Conservation (phyloP, 2,113 vertebrate species). For the Callipepla californica region DNA sequence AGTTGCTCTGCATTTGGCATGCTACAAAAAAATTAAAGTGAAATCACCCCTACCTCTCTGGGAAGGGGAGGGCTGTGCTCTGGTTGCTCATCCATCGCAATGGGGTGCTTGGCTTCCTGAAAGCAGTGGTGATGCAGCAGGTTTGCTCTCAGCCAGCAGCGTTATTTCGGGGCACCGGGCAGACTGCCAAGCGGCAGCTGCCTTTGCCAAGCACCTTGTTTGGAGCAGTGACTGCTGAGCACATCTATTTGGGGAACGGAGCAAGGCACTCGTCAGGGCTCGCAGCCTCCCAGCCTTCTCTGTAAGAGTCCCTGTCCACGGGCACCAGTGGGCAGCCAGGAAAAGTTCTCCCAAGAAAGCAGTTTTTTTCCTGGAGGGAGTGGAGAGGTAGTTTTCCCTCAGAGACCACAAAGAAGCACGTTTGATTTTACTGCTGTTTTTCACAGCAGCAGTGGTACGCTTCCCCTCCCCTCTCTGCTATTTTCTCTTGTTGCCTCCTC, state of each 20-base stretch:
- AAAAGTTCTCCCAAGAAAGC: not conserved
- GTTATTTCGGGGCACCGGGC: not conserved
- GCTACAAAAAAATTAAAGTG: not conserved
- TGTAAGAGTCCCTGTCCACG: slow-evolving; percentile 63
- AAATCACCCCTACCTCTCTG: not conserved
- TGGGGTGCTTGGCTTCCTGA: not conserved
- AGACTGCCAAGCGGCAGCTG: slow-evolving; percentile 77
- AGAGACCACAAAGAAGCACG: rapidly evolving
- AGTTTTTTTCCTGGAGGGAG: not conserved
- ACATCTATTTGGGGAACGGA: slow-evolving; percentile 83
- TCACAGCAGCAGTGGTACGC: rapidly evolving
- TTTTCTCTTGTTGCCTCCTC: not conserved
- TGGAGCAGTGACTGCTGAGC: slow-evolving; percentile 74
- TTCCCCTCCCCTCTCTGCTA: not conserved
- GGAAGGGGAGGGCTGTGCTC: not conserved
- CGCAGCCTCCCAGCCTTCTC: slow-evolving; percentile 32
- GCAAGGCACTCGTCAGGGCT: slow-evolving; percentile 39
- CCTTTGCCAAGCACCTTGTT: slow-evolving; percentile 78
- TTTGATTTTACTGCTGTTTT: not conserved
- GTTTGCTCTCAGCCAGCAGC: not conserved
- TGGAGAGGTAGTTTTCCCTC: rapidly evolving
- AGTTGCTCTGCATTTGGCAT: not conserved
- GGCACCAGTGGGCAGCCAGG: not conserved
- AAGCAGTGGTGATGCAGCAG: not conserved
- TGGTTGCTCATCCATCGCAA: not conserved